Conservation (phyloP, 2,888 invertebrate genomes). For the Standfussiana lucernea region DNA sequence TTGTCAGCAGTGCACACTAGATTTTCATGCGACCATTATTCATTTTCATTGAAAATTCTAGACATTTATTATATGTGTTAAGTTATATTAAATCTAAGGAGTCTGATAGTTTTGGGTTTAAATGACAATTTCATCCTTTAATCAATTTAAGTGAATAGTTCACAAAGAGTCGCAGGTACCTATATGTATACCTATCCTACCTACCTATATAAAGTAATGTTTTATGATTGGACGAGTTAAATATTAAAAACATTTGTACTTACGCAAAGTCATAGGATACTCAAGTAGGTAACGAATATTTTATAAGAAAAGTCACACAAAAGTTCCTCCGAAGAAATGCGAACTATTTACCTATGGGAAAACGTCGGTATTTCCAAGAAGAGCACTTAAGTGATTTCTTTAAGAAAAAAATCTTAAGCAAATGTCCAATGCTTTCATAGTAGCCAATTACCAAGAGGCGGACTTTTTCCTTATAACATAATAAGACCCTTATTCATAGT, state of each 20-base stretch:
- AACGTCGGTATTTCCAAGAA: neutral
- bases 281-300: neutral
- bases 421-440: slow-evolving; percentile 10
- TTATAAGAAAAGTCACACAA: slow-evolving; percentile 6
- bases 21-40: slow-evolving; percentile 32
- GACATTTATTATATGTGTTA: neutral
- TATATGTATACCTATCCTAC: too few species aligned
- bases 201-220: too few species aligned
- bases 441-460: slow-evolving; percentile 34
- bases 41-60: slow-evolving; percentile 23
- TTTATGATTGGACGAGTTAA: neutral
- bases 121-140: neutral
- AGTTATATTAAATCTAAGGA: neutral
- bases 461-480: slow-evolving; percentile 23
- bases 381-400: neutral
- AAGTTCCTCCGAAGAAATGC: neutral
- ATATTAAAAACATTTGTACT: neutral
- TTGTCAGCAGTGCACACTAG: slow-evolving; percentile 15
- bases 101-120: neutral
- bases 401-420: neutral
- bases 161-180: neutral
- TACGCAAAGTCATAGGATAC: neutral
- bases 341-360: neutral
- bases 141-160: neutral
- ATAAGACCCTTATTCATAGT: slow-evolving; percentile 31